Evolutionary conservation across 2,888 invertebrate species (phyloP).

Genomic region (Harpalus rubripes): DNA sequence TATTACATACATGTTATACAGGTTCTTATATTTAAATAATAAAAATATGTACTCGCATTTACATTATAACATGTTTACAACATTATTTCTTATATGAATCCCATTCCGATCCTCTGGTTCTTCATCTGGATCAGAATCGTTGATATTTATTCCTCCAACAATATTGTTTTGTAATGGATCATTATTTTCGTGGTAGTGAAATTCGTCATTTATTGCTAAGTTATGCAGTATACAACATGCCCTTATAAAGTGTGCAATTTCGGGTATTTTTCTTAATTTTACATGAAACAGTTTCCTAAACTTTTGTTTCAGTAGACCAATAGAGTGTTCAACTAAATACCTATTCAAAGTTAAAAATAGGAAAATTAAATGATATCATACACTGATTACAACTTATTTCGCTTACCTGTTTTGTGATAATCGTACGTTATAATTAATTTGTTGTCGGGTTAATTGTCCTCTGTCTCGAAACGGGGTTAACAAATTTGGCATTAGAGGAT

Average conservation of each 20-base stretch:
- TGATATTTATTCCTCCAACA: too few relatives aligned
- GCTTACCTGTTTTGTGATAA: not conserved
- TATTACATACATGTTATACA: too few relatives aligned
- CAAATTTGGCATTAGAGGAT: conserved; percentile 68
- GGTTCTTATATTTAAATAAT: too few relatives aligned
- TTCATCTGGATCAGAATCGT: too few relatives aligned
- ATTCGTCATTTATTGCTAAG: conserved; percentile 43
- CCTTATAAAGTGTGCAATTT: not conserved
- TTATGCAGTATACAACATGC: conserved; percentile 40
- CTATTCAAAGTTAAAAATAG: conserved; percentile 10
- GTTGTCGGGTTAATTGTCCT: conserved; percentile 64
- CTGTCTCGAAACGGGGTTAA: conserved; percentile 69
- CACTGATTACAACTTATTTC: too few relatives aligned
- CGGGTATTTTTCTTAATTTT: not conserved
- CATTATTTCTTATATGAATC: too few relatives aligned
- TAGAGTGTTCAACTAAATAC: conserved; percentile 60
- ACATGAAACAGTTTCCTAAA: conserved; percentile 53
- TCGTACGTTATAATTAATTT: conserved; percentile 58
- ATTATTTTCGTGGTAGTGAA: too few relatives aligned
- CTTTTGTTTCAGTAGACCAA: conserved; percentile 64
- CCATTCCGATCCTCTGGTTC: too few relatives aligned
- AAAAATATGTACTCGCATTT: too few relatives aligned
- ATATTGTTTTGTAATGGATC: too few relatives aligned
- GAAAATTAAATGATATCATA: too few relatives aligned
- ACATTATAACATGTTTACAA: too few relatives aligned